A percentile compares a stretch with the other conserved stretches of the same genome.
These are phyloP conservation scores for Elephas maximus DNA, from an alignment of 2,113 vertebrate species.

Conservation along the genomic window DNA sequence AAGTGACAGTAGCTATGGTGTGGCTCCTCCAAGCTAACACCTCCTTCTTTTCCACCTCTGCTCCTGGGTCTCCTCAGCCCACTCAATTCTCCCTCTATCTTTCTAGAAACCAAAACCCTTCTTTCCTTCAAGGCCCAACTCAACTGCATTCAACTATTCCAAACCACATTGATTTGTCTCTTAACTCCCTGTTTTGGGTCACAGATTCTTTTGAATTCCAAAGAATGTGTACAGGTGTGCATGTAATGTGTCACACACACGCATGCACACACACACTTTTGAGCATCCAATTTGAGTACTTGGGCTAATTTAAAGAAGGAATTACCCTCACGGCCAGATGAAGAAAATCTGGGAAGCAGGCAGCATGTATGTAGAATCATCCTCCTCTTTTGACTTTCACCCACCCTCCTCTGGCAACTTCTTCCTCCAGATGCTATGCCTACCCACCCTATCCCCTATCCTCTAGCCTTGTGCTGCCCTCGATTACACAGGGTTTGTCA, in stretches of 20 bases:
- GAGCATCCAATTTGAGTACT: conserved; percentile 40
- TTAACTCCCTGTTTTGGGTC: not conserved
- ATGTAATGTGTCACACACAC: not conserved
- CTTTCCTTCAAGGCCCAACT: conserved; percentile 40
- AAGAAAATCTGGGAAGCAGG: conserved; percentile 36
- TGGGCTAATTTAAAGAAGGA: conserved; percentile 52
- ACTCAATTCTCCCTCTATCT: not conserved
- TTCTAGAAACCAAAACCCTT: conserved; percentile 16
- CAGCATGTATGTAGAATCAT: not conserved
- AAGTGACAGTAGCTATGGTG: not conserved
- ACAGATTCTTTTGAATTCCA: conserved; percentile 36
- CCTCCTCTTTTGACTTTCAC: not conserved
- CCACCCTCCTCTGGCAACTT: not conserved
- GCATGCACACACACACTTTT: not conserved
- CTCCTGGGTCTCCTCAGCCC: not conserved
- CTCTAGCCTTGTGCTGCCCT: conserved; percentile 39
- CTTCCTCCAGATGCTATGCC: not conserved
- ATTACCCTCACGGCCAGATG: conserved; percentile 7
- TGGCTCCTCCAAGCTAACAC: not conserved
- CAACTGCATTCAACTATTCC: not conserved
- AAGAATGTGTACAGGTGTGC: not conserved
- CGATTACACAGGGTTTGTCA: not conserved
- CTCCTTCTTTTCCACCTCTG: not conserved
- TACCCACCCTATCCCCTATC: not conserved
- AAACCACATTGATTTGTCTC: conserved; percentile 20